These are phyloP conservation scores for Mionectes macconnelli DNA, from an alignment of 2,113 vertebrate species.

Conservation along the genomic window DNA sequence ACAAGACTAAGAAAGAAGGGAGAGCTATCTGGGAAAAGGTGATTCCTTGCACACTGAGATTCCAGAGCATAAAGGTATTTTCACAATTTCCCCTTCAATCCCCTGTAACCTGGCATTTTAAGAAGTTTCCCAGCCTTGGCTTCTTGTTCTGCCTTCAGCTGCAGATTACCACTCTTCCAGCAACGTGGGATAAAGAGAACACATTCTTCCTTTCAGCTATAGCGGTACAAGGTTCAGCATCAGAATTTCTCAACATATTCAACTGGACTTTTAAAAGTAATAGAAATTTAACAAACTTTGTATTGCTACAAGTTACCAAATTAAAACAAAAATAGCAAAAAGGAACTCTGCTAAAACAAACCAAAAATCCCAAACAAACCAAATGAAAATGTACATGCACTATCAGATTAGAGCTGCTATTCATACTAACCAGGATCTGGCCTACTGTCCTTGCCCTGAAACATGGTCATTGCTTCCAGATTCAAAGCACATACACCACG, in stretches of 20 bases:
- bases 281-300: not conserved
- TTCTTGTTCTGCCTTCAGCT: not conserved
- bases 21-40: not conserved
- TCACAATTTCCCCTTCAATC: not conserved
- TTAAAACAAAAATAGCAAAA: not conserved
- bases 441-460: slow-evolving; percentile 78
- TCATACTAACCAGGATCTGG: slow-evolving; percentile 73
- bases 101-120: not conserved
- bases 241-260: not conserved
- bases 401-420: not conserved
- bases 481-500: slow-evolving; percentile 94
- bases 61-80: not conserved
- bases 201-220: not conserved
- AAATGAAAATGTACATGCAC: not conserved
- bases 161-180: not conserved
- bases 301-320: not conserved
- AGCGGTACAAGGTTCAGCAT: not conserved
- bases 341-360: not conserved
- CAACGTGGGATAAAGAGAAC: not conserved
- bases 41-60: not conserved
- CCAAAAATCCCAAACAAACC: not conserved
- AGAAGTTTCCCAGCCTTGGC: not conserved
- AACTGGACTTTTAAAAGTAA: not conserved
- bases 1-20: not conserved
- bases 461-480: slow-evolving; percentile 93